Base-by-base conservation (phyloP, 2,797 vertebrate genomes). In the Podarcis lilfordi region DNA sequence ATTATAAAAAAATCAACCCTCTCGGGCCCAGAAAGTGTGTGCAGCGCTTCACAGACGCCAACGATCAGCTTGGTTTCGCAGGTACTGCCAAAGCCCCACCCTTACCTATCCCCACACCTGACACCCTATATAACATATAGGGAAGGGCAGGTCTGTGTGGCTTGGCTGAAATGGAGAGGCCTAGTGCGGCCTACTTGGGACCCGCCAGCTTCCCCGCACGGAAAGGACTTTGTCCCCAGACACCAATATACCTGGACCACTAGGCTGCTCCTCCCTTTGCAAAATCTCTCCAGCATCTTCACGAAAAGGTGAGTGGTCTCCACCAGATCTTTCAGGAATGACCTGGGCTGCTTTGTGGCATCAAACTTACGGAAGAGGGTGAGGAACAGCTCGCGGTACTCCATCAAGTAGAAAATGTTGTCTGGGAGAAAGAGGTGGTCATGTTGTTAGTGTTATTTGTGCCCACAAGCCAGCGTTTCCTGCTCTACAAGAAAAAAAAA, bases 371-470 rank as follows among this genome's bases (percentile, higher is more conserved):
- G 98, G 92, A 99, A 97, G 77, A 99, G 96, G 0, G 98, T 95
- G 19, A 99, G 96, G 95, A 99, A 99, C 50, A 99, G 98, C 93
- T 99, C 99, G 85, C 99, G 97, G 95, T 98, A 99, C 82, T 99
- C 99, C 98, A 99, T 99, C 95, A 99, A 59, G 94, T 99, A 99
- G 96, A 99, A 99, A 89, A 99, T 98, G 93, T 99, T 99, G 95
- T 98, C 99, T 99, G 61, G 9, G 78, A 1, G 8, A 29, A 27
- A 23, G 15, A 15, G 17, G 5, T 2, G 2, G 2, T 1, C 3
- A 59, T 50, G 6, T 43, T 25, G 23, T 77, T 50, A 83, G n/a
- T 55, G 17, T 9, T 25, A 83, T 83, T 6, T 15, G 61, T 19
- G 29, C 50, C 15, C 50, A 55, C 32, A 32, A 23, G n/a, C 13